Conservation (phyloP, 2,797 vertebrate genomes). For the Okamejei kenojei region DNA sequence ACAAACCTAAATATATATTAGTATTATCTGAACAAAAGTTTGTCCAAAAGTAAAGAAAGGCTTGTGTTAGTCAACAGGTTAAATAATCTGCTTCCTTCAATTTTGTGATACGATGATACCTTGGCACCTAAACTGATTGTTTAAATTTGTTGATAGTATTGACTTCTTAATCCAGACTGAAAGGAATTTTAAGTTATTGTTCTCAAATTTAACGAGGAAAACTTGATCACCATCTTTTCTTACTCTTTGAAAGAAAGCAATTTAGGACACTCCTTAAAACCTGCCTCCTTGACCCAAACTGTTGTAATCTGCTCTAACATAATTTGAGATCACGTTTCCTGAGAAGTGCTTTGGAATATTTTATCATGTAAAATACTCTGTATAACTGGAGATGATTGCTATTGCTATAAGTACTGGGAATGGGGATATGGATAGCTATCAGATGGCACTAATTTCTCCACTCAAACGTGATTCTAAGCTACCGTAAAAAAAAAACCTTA, state of each 20-base stretch:
- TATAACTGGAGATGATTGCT: too few relatives aligned
- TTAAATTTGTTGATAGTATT: neutral
- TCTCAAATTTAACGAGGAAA: neutral
- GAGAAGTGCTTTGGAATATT: too few relatives aligned
- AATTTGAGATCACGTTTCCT: too few relatives aligned
- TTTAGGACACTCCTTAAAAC: neutral
- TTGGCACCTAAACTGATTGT: neutral
- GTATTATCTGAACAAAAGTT: neutral
- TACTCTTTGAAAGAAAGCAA: neutral
- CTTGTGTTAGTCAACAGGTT: neutral
- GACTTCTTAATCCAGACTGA: neutral
- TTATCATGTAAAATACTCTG: too few relatives aligned
- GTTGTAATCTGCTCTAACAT: too few relatives aligned
- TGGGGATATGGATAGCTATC: neutral
- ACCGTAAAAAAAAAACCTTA: neutral
- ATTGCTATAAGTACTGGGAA: neutral
- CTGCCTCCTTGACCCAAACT: too few relatives aligned
- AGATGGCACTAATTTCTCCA: neutral
- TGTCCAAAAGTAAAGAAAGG: conserved; percentile 6
- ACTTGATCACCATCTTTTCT: neutral
- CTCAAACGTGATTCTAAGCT: neutral
- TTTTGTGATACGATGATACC: neutral
- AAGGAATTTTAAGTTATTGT: neutral
- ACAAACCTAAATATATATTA: neutral
- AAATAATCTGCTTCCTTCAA: neutral